These are phyloP conservation scores for Dorcus hopei DNA, from an alignment of 2,888 invertebrate species.

Conservation along the genomic window DNA sequence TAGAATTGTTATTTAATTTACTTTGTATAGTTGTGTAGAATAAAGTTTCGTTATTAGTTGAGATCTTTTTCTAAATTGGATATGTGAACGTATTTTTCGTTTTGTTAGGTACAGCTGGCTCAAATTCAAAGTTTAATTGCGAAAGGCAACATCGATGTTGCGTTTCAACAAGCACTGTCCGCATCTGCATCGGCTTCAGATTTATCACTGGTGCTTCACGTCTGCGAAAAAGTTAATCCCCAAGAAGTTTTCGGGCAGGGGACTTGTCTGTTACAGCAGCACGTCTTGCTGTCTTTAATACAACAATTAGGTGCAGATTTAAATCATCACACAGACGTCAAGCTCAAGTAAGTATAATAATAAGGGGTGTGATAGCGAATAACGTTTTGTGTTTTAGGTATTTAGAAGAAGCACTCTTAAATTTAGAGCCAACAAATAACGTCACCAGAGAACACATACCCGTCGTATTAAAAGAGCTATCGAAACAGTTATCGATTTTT, in stretches of 20 bases:
- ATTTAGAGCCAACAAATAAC: constrained; percentile 71
- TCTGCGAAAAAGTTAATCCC: constrained; percentile 82
- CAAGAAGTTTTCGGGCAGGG: constrained; percentile 68
- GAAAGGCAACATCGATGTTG: constrained; percentile 77
- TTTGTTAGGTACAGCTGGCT: constrained; percentile 57
- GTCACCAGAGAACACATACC: constrained; percentile 82
- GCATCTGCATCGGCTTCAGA: constrained; percentile 67
- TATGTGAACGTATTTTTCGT: background rate
- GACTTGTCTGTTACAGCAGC: constrained; percentile 77
- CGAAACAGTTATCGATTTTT: constrained; percentile 70
- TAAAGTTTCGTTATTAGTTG: background rate
- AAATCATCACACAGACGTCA: constrained; percentile 76
- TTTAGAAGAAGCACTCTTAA: constrained; percentile 82
- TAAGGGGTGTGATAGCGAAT: background rate
- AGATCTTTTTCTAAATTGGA: no score
- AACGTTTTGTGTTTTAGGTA: constrained; percentile 58
- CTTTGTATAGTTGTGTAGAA: background rate
- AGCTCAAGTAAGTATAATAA: constrained; percentile 62
- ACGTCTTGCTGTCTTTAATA: constrained; percentile 86
- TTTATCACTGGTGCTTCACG: constrained; percentile 78
- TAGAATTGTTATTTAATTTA: constrained; percentile 1
- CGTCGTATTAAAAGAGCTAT: constrained; percentile 70
- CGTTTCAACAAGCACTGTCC: constrained; percentile 86
- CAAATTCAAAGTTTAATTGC: constrained; percentile 67
- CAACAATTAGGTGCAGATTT: constrained; percentile 93